Percentiles rank a stretch among this genome's conserved stretches.
Conservation (phyloP, 2,113 vertebrate genomes). For the Grallaria varia region DNA sequence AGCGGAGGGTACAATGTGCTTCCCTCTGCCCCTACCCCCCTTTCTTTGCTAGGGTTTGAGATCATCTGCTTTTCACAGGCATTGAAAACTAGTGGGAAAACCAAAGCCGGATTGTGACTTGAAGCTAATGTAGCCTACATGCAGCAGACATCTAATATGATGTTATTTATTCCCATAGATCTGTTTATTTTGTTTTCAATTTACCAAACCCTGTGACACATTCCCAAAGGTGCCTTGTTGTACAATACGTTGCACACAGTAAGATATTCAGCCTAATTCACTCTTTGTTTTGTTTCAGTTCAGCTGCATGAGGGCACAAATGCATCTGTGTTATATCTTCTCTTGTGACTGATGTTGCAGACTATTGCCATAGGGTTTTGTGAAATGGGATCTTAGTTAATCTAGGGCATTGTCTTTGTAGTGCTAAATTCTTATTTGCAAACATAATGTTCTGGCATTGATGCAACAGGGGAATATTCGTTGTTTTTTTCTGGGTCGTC, state of each 20-base stretch:
- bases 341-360: constrained; percentile 71
- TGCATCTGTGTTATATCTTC: constrained; percentile 70
- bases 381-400: constrained; percentile 73
- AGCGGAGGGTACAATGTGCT: fast-evolving
- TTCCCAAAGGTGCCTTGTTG: constrained; percentile 74
- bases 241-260: constrained; percentile 67
- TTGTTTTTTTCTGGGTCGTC: constrained; percentile 25
- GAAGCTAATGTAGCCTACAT: constrained; percentile 61
- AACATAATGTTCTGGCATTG: constrained; percentile 68
- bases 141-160: constrained; percentile 69
- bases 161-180: constrained; percentile 78
- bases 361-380: constrained; percentile 73
- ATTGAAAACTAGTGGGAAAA: constrained; percentile 42
- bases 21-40: not conserved
- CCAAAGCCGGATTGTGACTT: constrained; percentile 21
- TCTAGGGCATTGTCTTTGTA: constrained; percentile 69
- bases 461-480: constrained; percentile 64
- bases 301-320: constrained; percentile 70
- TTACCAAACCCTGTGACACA: constrained; percentile 73
- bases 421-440: constrained; percentile 70
- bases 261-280: constrained; percentile 76
- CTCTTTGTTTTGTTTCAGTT: constrained; percentile 75
- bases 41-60: not conserved
- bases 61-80: constrained; percentile 22
- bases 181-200: constrained; percentile 77